Base-by-base conservation (phyloP, 2,797 vertebrate genomes). In the Pipistrellus pygmaeus region DNA sequence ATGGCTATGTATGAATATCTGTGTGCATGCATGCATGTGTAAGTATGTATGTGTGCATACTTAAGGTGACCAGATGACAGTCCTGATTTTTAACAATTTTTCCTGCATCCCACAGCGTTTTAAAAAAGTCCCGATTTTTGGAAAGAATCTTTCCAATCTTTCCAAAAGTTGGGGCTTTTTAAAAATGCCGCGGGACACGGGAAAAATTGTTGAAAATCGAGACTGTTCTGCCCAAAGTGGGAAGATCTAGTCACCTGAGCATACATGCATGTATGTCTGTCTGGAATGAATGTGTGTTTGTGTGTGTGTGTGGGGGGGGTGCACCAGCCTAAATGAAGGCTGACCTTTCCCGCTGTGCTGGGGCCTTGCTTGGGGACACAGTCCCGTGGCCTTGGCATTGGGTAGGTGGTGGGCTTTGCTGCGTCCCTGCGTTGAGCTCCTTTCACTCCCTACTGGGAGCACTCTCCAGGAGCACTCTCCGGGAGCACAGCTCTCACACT, bases 401-500 rank as follows among this genome's bases (percentile, higher is more conserved):
- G 73, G 48, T 5, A 2, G 35, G 66, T 76, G 48, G 80, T 12
- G 55, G 73, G 8, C 60, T 85, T 83, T 23, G 57, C 85, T 41
- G 30, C 75, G 64, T 88, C 32, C 35, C 64, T 23, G 51, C 3
- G 0, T 80, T 38, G 53, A 66, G 62, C 69, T 82, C 64, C 86
- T 90, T 85, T 84, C 13, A 1, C 73, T 91, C 88, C 60, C 69
- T n/a, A 2, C 83, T 46, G 44, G 85, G 80, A 95, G 2, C 35
- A 38, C 62, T 44, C 10, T 44, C 80, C 41, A 38, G 85, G 80
- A 95, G 2, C 35, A 38, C 62, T 44, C 10, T 44, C 80, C 41
- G 32, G 85, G 80, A 95, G 2, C 35, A 38, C 62, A 44, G 44
- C 44, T 44, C 85, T 92, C 73, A 85, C 73, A 60, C 75, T 84